phyloP scores from a whole-genome alignment of 1,140 invertebrate genomes.

The Notospermus geniculatus region DNA sequence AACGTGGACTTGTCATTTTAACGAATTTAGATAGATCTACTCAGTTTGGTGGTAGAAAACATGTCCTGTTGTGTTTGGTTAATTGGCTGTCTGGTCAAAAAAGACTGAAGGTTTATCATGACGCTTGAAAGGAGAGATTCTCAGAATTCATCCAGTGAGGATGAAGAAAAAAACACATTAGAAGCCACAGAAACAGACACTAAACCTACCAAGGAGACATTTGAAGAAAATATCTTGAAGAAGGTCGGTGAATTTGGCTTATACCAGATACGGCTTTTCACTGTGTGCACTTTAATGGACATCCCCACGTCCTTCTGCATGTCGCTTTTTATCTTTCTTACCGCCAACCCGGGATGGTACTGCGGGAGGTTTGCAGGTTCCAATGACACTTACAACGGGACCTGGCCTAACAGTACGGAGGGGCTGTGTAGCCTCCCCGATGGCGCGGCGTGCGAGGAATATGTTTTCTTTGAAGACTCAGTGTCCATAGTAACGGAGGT shows the following conservation, averaged over 20 bases:
- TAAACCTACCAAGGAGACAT: no score
- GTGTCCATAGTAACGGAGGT: background rate
- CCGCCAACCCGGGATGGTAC: background rate
- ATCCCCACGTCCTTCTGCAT: background rate
- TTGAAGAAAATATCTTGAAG: background rate
- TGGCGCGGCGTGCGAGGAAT: background rate
- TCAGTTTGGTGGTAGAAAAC: no score
- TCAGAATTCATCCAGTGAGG: no score
- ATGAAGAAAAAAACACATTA: no score
- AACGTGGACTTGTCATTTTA: no score
- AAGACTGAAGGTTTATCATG: no score
- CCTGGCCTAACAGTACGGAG: background rate
- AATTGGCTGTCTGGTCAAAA: no score
- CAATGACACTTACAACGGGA: background rate
- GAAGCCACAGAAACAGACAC: no score
- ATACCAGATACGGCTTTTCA: background rate
- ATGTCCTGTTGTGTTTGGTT: no score
- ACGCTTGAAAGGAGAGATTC: no score
- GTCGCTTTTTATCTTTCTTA: background rate
- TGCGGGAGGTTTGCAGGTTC: slow-evolving; percentile 6
- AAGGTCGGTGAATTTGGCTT: background rate
- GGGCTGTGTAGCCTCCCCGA: background rate
- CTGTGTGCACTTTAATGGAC: background rate
- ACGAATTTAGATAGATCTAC: no score
- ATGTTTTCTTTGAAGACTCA: background rate